These are phyloP conservation scores for Drosophila recens DNA, from an alignment of 2,888 invertebrate species.

Conservation along the genomic window DNA sequence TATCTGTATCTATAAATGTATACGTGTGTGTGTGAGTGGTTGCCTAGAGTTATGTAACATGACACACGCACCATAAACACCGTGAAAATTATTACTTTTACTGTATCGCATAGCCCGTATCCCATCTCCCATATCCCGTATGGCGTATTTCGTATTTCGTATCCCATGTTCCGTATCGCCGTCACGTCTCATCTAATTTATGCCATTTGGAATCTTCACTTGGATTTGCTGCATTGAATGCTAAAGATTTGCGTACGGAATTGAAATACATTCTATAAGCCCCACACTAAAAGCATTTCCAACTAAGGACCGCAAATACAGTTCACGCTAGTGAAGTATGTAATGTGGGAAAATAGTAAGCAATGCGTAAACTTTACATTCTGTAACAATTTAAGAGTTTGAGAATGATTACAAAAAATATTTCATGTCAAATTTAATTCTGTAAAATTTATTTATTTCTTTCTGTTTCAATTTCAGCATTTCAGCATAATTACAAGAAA, in stretches of 20 bases:
- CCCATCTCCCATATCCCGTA: constrained; percentile 2
- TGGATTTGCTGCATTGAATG: constrained; percentile 5
- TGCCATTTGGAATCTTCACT: constrained; percentile 42
- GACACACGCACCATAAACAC: constrained; percentile 72
- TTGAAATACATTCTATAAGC: background rate
- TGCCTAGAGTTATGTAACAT: constrained; percentile 69
- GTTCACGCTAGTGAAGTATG: too few species aligned
- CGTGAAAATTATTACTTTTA: constrained; percentile 65
- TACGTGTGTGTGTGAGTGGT: constrained; percentile 31
- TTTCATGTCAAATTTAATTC: background rate
- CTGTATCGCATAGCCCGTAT: constrained; percentile 51
- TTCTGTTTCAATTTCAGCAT: background rate
- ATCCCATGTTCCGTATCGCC: constrained; percentile 49
- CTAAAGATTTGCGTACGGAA: background rate
- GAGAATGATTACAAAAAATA: background rate
- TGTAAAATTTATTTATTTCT: too few species aligned
- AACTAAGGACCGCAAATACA: background rate
- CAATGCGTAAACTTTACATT: background rate
- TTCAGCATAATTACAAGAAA: background rate
- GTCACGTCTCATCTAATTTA: constrained; percentile 60
- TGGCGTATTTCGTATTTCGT: background rate
- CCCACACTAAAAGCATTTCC: background rate
- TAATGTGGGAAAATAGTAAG: background rate
- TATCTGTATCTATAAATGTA: background rate
- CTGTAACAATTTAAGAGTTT: background rate